phyloP scores from a whole-genome alignment of 2,113 vertebrate species.

The Microtus montanus region DNA sequence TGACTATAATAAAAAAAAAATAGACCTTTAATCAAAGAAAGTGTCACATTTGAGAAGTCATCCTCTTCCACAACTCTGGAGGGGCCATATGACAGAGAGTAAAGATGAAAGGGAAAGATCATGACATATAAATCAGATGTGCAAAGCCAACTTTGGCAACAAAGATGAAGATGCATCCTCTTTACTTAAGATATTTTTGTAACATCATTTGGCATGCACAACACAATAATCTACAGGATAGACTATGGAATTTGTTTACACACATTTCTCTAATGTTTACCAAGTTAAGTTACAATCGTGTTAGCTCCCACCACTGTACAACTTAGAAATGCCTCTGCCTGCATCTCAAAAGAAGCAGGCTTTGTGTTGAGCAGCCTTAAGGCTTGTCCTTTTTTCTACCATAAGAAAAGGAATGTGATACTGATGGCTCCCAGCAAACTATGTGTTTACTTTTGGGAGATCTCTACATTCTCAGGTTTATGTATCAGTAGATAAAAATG shows the following conservation, averaged over 20 bases:
- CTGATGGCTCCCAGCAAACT: background rate
- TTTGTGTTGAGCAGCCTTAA: background rate
- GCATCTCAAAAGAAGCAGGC: background rate
- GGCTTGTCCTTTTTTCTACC: background rate
- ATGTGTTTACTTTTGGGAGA: slow-evolving; percentile 22
- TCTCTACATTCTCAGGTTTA: background rate
- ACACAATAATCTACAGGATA: background rate
- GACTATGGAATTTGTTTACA: background rate
- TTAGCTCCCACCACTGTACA: background rate
- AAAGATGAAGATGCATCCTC: background rate
- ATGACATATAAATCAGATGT: background rate
- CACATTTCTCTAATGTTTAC: background rate
- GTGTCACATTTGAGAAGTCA: background rate
- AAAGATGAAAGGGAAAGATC: background rate
- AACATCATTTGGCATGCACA: background rate
- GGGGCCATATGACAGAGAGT: background rate
- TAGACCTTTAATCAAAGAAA: background rate
- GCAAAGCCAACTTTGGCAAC: background rate
- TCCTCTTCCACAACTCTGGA: background rate
- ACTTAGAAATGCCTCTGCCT: background rate
- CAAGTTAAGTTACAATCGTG: background rate
- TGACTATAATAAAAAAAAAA: background rate
- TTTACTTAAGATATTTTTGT: background rate
- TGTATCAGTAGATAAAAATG: background rate
- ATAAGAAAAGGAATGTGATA: background rate